These are phyloP conservation scores for Fissipunctia ypsillon DNA, from an alignment of 2,888 invertebrate species.

Conservation along the genomic window DNA sequence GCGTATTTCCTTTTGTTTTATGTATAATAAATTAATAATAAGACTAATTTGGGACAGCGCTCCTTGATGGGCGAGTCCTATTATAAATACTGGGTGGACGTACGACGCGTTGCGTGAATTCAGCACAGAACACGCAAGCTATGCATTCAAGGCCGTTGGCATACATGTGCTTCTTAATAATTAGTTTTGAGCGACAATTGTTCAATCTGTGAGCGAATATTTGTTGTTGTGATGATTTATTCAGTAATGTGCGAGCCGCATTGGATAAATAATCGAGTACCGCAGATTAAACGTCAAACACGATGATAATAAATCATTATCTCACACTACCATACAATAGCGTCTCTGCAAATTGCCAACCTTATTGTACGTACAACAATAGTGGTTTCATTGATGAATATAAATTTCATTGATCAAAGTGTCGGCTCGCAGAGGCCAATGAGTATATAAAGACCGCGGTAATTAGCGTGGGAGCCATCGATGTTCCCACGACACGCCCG, in stretches of 20 bases:
- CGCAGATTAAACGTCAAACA: conserved; percentile 53
- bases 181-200: conserved; percentile 8
- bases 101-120: too few species aligned
- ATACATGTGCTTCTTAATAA: too few species aligned
- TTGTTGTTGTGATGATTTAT: conserved; percentile 35
- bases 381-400: conserved; percentile 83
- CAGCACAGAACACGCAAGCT: too few species aligned
- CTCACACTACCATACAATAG: conserved; percentile 69
- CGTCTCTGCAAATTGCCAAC: conserved; percentile 71
- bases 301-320: conserved; percentile 64
- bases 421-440: conserved; percentile 75
- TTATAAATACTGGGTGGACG: too few species aligned
- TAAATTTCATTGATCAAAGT: conserved; percentile 83
- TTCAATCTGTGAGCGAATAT: conserved; percentile 15
- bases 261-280: conserved; percentile 51
- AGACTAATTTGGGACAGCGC: too few species aligned
- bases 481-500: conserved; percentile 83
- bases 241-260: conserved; percentile 15
- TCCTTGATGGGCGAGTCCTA: too few species aligned
- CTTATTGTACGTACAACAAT: conserved; percentile 74
- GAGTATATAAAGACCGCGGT: conserved; percentile 77
- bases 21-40: too few species aligned
- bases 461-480: conserved; percentile 86
- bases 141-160: too few species aligned
- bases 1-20: too few species aligned